Evolutionary conservation across 2,888 invertebrate genomes (phyloP).

Genomic region (Hipparchia semele): DNA sequence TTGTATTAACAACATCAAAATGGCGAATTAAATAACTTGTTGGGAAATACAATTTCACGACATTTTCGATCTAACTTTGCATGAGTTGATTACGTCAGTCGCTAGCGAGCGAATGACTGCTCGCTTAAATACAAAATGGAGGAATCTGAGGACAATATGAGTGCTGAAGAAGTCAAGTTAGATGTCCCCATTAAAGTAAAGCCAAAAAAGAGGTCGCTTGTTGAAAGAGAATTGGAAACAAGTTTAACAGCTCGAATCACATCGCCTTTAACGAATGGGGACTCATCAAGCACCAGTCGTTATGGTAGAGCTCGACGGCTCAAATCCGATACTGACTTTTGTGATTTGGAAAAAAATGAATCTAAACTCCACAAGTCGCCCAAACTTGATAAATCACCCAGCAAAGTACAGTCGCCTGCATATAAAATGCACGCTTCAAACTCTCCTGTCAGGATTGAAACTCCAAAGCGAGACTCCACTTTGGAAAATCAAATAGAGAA

Average conservation of each 20-base stretch:
- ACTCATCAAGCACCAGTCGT: slow-evolving; percentile 75
- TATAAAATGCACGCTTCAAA: slow-evolving; percentile 75
- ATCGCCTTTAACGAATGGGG: slow-evolving; percentile 57
- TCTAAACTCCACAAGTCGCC: slow-evolving; percentile 56
- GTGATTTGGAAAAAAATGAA: slow-evolving; percentile 63
- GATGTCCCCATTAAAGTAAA: slow-evolving; percentile 53
- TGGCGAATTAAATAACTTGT: slow-evolving; percentile 42
- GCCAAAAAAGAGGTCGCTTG: slow-evolving; percentile 70
- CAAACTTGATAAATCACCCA: slow-evolving; percentile 55
- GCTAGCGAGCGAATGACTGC: slow-evolving; percentile 41
- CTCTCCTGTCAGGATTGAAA: slow-evolving; percentile 58
- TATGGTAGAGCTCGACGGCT: slow-evolving; percentile 84
- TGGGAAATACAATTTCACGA: slow-evolving; percentile 43
- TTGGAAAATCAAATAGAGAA: slow-evolving; percentile 65
- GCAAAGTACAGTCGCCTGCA: slow-evolving; percentile 54
- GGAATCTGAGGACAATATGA: slow-evolving; percentile 67
- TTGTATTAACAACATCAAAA: slow-evolving; percentile 45
- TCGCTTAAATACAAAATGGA: slow-evolving; percentile 57
- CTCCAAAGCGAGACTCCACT: slow-evolving; percentile 51
- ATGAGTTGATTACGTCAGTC: slow-evolving; percentile 53
- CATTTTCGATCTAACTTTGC: slow-evolving; percentile 45
- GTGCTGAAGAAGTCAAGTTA: slow-evolving; percentile 55
- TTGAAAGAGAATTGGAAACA: slow-evolving; percentile 75
- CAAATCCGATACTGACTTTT: slow-evolving; percentile 72
- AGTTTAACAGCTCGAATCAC: slow-evolving; percentile 69